Base-by-base conservation (phyloP, 1,140 invertebrate genomes). In the Archegozetes longisetosus region DNA sequence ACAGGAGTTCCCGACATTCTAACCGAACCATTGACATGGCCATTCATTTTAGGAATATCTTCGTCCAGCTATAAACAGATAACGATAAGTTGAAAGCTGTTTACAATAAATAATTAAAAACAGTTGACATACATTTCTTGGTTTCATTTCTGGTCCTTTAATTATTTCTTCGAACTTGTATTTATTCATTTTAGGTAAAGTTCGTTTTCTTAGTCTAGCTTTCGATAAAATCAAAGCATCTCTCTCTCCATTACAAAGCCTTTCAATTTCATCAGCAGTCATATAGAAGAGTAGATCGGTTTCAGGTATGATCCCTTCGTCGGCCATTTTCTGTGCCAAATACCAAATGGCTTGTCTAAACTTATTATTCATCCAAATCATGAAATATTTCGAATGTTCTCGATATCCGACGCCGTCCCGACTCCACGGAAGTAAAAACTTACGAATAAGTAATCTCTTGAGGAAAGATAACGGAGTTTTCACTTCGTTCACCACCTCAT, bases 201-300 rank as follows among this genome's bases (percentile, higher is more conserved):
- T 66, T 54, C 78, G 77, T 60, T 75, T 73, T 62, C 84, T 75
- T 64, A 76, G 75, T 2, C 77, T 67, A 1, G 84, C 84, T 69
- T 83, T 86, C 53, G 73, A 74, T 13, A 86, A 70, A 22, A 84
- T 66, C 6, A 66, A 78, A 76, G 47, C 76, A 69, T 1, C 71
- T 76, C 4, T 71, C 51, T 1, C 14, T 4, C 50, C 50, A 28
- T 24, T 28, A n/a, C 86, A 69, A 0, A 86, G 71, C 29, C 72
- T 64, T 14, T 71, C 71, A 14, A 89, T 74, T 71, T 89, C 86
- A 32, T 74, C 62, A 25, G 79, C 72, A 1, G 82, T 81, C 53
- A 88, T 72, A 69, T 79, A 84, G 68, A 80, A 86, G 24, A 88
- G 69, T 0, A 88, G 70, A 25, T 83, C 76, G n/a, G 69, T 64